phyloP scores from a whole-genome alignment of 2,113 vertebrate genomes.

The Neofelis nebulosa region DNA sequence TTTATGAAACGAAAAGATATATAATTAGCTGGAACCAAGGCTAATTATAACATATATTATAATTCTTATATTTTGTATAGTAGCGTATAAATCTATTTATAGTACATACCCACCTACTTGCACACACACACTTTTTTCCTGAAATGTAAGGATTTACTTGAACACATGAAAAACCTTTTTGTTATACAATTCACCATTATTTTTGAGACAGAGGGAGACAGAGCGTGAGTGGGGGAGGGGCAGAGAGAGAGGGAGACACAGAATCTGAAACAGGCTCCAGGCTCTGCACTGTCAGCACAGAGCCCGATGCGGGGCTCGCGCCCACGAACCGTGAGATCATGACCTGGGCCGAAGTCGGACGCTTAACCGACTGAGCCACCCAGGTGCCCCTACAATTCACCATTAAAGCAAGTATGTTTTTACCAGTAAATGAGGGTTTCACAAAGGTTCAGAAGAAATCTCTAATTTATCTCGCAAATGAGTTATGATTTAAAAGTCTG shows the following conservation, averaged over 20 bases:
- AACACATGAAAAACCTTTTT: conserved; percentile 67
- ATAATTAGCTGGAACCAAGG: background rate
- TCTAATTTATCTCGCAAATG: conserved; percentile 33
- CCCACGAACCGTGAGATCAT: no score
- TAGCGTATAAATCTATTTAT: background rate
- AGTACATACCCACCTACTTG: background rate
- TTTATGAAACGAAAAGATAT: conserved; percentile 35
- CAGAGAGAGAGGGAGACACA: no score
- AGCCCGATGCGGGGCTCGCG: no score
- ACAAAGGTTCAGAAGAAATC: background rate
- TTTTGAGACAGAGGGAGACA: no score
- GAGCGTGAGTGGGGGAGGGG: no score
- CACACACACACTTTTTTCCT: background rate
- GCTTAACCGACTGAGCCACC: no score
- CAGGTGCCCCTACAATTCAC: background rate
- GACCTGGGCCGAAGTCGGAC: no score
- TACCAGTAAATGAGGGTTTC: background rate
- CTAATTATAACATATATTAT: background rate
- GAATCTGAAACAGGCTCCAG: no score
- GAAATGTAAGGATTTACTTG: conserved; percentile 15
- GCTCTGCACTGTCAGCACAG: no score
- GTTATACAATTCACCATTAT: conserved; percentile 45
- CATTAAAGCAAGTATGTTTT: conserved; percentile 61
- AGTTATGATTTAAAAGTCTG: background rate
- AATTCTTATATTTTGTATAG: background rate